These are phyloP conservation scores for Potamilus streckersoni DNA, from an alignment of 1,140 invertebrate genomes.

Conservation along the genomic window DNA sequence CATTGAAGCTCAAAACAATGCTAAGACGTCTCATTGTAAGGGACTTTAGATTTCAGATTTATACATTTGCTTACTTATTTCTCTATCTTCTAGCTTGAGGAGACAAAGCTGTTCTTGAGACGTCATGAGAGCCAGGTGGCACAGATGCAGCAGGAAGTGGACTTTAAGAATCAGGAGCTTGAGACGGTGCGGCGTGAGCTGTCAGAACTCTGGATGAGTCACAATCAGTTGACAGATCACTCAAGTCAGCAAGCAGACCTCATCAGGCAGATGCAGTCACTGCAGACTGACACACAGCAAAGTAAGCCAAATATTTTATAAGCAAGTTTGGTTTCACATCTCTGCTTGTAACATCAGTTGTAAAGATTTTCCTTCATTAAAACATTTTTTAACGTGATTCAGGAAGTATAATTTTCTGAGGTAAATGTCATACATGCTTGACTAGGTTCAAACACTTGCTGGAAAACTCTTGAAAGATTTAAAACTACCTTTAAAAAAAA, in stretches of 20 bases:
- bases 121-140: constrained; percentile 46
- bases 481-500: no score
- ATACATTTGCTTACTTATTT: not conserved
- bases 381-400: no score
- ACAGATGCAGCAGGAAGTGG: constrained; percentile 47
- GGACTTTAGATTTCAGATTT: no score
- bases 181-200: constrained; percentile 58
- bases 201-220: constrained; percentile 58
- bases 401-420: no score
- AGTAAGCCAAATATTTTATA: constrained; percentile 43
- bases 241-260: constrained; percentile 62
- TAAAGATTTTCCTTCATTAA: no score
- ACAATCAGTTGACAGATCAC: constrained; percentile 61
- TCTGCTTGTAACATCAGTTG: no score
- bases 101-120: constrained; percentile 40
- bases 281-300: constrained; percentile 65
- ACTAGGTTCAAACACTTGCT: no score
- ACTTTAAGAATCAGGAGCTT: constrained; percentile 60
- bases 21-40: no score
- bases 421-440: no score
- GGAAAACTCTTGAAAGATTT: no score
- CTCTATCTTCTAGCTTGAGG: constrained; percentile 44
- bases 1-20: no score
- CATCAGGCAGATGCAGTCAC: constrained; percentile 60
- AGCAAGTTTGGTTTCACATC: no score